Evolutionary conservation across 2,888 invertebrate genomes (phyloP), one percentile per base, ranked within the genome.

Genomic region (Dexiosoma caninum): DNA sequence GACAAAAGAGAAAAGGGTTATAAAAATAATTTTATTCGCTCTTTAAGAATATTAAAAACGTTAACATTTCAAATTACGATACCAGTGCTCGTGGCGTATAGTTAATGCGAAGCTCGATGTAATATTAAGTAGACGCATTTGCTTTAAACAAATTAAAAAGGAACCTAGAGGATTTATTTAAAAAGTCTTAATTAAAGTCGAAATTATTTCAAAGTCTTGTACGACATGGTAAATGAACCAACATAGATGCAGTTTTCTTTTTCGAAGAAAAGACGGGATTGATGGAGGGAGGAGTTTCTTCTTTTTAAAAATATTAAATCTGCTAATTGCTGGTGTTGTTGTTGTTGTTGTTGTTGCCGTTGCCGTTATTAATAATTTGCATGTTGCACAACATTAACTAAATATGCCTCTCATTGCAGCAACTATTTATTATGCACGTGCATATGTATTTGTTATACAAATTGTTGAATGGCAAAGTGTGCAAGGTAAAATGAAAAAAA

Each of bases 311-410:
- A n/a, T n/a, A n/a, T n/a, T n/a, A n/a, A n/a, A n/a, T n/a, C n/a
- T n/a, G n/a, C n/a, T n/a, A n/a, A n/a, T n/a, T n/a, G n/a, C n/a
- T n/a, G 35, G 37, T 19, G 21, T 75, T 71, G 57, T 46, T 37
- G 19, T 64, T 14, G 62, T 57, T 66, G 30, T 21, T 53, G 14
- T 27, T 32, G 27, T 16, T 53, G 14, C 21, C 44, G 12, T 40
- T 62, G 32, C 32, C n/a, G 14, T 55, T 44, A 35, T 75, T 70
- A 64, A 66, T 60, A 70, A 75, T 71, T 80, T 75, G 80, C 80
- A 76, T 80, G 80, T 80, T 80, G 66, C 66, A 66, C 51, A 64
- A 32, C 60, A 78, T 51, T 62, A 69, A n/a, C 44, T 32, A 3
- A 30, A 46, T 2, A 42, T 44, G 23, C 27, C 16, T n/a, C 16